These are phyloP conservation scores for Sinocyclocheilus anophthalmus DNA, from an alignment of 2,113 vertebrate genomes.

Conservation along the genomic window DNA sequence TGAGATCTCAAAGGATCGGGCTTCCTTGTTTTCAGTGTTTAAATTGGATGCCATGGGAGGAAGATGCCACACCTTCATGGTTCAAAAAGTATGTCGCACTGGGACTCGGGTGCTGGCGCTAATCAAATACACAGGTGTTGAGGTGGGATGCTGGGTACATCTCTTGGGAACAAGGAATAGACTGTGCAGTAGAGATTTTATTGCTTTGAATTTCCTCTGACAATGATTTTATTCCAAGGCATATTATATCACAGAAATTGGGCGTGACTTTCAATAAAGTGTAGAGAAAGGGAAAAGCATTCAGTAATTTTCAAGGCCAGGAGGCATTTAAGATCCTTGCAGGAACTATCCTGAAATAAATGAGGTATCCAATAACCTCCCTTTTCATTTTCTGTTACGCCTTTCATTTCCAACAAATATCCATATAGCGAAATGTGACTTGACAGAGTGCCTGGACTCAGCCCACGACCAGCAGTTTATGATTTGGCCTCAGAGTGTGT, in stretches of 20 bases:
- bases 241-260: conserved; percentile 16
- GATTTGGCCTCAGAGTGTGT: conserved; percentile 11
- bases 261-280: conserved; percentile 28
- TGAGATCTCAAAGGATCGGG: conserved; percentile 46
- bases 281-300: conserved; percentile 9
- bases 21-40: conserved; percentile 54
- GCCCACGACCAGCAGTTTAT: conserved; percentile 7
- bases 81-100: conserved; percentile 41
- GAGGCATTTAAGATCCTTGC: background rate
- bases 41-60: conserved; percentile 58
- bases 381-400: conserved; percentile 16
- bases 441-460: conserved; percentile 34
- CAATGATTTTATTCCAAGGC: conserved; percentile 18
- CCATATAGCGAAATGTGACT: background rate
- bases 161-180: conserved; percentile 28
- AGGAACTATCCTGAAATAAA: conserved; percentile 20
- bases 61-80: conserved; percentile 46
- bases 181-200: background rate
- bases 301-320: background rate
- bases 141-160: conserved; percentile 14
- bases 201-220: conserved; percentile 17
- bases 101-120: conserved; percentile 34
- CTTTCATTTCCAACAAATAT: conserved; percentile 18
- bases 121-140: conserved; percentile 38
- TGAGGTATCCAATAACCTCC: conserved; percentile 9